A percentile compares a stretch with the other conserved stretches of the same genome.
These are phyloP conservation scores for Spatulosminthurus flaviceps DNA, from an alignment of 2,888 invertebrate species.

Conservation along the genomic window DNA sequence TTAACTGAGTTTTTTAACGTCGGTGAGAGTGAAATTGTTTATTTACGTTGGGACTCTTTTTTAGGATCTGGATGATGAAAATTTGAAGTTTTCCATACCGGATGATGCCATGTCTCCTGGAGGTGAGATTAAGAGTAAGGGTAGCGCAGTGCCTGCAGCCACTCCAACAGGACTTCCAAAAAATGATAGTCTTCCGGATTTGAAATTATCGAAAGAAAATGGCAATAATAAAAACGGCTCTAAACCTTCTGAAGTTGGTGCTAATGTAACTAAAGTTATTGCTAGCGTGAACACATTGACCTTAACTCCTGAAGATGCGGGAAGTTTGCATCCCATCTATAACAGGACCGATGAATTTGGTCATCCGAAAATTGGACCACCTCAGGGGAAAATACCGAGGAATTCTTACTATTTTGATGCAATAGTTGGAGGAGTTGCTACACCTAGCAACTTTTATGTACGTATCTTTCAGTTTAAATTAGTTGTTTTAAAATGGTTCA, in stretches of 20 bases:
- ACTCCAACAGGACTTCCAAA: constrained; percentile 19
- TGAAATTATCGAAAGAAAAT: constrained; percentile 15
- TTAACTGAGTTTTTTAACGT: neutral
- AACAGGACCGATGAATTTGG: neutral
- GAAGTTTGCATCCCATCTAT: constrained; percentile 39
- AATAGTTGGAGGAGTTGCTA: constrained; percentile 39
- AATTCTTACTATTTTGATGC: constrained; percentile 37
- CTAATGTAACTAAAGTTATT: neutral
- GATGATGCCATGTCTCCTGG: constrained; percentile 35
- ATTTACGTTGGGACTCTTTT: neutral
- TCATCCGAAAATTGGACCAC: constrained; percentile 35
- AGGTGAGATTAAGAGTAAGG: constrained; percentile 22
- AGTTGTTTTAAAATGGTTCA: too few species aligned
- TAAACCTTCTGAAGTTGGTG: neutral
- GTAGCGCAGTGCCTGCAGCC: constrained; percentile 1
- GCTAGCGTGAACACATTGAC: constrained; percentile 27
- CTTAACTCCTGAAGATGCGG: constrained; percentile 25
- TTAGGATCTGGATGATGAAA: constrained; percentile 34
- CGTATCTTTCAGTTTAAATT: too few species aligned
- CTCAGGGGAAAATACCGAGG: constrained; percentile 34
- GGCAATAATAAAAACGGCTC: constrained; percentile 2
- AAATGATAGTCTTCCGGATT: constrained; percentile 27
- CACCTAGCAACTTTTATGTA: constrained; percentile 45
- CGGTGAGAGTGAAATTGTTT: neutral
- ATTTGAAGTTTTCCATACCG: constrained; percentile 30